Conservation (phyloP, 2,888 invertebrate genomes). For the Lithophane semibrunnea region DNA sequence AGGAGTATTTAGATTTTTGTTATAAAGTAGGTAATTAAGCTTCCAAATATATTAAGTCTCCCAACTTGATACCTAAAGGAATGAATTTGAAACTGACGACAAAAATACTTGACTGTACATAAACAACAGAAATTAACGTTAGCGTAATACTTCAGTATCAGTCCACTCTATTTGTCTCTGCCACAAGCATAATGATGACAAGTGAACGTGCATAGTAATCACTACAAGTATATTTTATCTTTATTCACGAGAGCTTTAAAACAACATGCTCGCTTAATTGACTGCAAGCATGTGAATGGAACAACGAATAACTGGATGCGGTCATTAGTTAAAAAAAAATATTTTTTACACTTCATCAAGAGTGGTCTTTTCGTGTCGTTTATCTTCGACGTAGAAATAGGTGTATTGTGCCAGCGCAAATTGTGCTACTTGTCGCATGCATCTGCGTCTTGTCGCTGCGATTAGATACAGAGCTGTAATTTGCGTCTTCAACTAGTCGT, state of each 20-base stretch:
- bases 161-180: background rate
- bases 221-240: constrained; percentile 1
- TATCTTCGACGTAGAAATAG: background rate
- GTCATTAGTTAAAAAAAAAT: too few relatives aligned
- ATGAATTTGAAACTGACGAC: too few relatives aligned
- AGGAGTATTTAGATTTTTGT: too few relatives aligned
- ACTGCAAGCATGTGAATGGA: background rate
- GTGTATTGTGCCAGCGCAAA: background rate
- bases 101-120: background rate
- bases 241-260: constrained; percentile 1
- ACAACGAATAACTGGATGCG: background rate
- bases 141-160: background rate
- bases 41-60: too few relatives aligned
- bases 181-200: background rate
- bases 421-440: background rate
- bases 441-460: background rate
- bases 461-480: background rate
- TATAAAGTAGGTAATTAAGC: too few relatives aligned
- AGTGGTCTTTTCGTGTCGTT: background rate
- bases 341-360: background rate
- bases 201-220: background rate
- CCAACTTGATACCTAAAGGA: too few relatives aligned
- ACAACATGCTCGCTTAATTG: constrained; percentile 6
- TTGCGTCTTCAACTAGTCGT: background rate
- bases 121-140: background rate